A percentile compares a stretch with the other conserved stretches of the same genome.
These are phyloP conservation scores for Agriotes lineatus DNA, from an alignment of 2,888 invertebrate species.

Conservation along the genomic window DNA sequence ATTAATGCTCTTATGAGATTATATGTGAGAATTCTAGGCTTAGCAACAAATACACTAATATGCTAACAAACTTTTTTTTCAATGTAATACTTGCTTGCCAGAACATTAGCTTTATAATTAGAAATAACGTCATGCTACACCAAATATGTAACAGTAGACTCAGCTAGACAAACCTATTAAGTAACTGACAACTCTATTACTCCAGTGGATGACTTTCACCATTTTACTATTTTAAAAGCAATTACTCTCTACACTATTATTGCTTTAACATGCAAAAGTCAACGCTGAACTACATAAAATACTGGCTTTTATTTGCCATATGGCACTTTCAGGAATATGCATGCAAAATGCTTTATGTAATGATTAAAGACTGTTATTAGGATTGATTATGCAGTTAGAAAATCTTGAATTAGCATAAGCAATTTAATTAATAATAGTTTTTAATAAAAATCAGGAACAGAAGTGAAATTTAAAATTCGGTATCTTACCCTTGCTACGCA, in stretches of 20 bases:
- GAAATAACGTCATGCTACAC: neutral
- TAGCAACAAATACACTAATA: too few relatives aligned
- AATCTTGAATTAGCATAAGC: too few relatives aligned
- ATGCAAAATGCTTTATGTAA: neutral
- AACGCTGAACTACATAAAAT: slow-evolving; percentile 11
- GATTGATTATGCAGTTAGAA: neutral
- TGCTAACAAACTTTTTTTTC: too few relatives aligned
- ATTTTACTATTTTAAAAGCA: slow-evolving; percentile 13
- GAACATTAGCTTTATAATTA: too few relatives aligned
- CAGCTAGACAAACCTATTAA: neutral
- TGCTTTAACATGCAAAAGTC: slow-evolving; percentile 13
- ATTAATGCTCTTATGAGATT: too few relatives aligned
- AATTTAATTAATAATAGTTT: too few relatives aligned
- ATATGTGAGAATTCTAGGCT: too few relatives aligned
- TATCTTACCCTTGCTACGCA: too few relatives aligned
- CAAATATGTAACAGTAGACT: neutral
- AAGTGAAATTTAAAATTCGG: too few relatives aligned
- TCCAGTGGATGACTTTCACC: slow-evolving; percentile 18
- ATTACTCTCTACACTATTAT: slow-evolving; percentile 20
- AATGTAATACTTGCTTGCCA: too few relatives aligned
- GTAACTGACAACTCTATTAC: slow-evolving; percentile 6
- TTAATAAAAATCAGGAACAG: too few relatives aligned
- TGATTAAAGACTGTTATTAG: neutral
- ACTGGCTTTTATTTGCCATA: slow-evolving; percentile 16
- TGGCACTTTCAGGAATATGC: slow-evolving; percentile 15